Evolutionary conservation across 2,797 vertebrate species (phyloP).

Genomic region (Crocodylus rhombifer): DNA sequence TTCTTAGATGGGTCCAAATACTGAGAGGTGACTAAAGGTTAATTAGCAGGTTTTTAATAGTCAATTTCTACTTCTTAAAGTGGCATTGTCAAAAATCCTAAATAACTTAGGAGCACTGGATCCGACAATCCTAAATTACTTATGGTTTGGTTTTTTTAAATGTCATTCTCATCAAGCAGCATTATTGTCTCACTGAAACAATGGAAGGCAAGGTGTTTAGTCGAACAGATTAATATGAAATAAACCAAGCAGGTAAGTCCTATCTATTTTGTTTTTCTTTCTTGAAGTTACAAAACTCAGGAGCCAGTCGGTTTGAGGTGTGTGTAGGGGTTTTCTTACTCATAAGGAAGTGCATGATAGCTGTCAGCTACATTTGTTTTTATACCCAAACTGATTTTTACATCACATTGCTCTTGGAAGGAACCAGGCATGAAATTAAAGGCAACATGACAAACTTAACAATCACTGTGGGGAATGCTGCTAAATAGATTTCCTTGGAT

Average conservation of each 20-base stretch:
- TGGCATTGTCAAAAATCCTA: neutral
- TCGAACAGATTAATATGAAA: neutral
- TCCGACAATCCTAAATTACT: too few relatives aligned
- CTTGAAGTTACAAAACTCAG: neutral
- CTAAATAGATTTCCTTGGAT: neutral
- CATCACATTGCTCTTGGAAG: neutral
- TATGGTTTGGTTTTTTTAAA: neutral
- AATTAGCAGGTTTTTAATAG: neutral
- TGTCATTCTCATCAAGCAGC: neutral
- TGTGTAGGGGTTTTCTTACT: neutral
- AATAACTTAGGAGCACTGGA: neutral
- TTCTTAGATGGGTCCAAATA: neutral
- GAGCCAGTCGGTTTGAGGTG: neutral
- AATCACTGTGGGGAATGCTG: neutral
- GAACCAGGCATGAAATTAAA: neutral
- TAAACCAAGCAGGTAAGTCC: neutral
- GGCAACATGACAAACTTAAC: neutral
- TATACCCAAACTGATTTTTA: neutral
- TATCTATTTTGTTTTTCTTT: neutral
- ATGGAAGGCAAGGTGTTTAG: neutral
- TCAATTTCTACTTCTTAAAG: neutral
- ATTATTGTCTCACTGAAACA: neutral
- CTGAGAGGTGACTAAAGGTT: neutral
- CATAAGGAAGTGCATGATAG: neutral
- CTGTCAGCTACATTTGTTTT: neutral